Percentiles rank a stretch among this genome's conserved stretches.
Conservation (phyloP, 2,113 vertebrate genomes). For the Narcine bancroftii region DNA sequence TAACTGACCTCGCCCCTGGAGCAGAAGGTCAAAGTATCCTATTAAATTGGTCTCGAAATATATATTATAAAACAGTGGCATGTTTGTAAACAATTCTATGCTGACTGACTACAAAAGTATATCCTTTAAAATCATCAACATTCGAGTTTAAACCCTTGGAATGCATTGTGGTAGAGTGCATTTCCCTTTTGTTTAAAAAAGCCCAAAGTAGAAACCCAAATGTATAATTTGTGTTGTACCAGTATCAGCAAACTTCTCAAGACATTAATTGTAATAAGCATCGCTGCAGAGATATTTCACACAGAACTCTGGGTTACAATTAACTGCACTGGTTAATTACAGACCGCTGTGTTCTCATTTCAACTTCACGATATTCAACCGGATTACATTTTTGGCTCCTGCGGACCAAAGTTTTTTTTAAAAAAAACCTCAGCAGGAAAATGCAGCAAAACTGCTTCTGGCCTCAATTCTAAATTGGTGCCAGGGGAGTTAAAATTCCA, state of each 20-base stretch:
- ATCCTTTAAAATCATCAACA: background rate
- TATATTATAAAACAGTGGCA: background rate
- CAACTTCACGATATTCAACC: background rate
- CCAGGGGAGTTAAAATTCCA: background rate
- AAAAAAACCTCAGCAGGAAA: background rate
- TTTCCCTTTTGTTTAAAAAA: background rate
- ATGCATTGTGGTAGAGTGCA: background rate
- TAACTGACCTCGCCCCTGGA: too few relatives aligned
- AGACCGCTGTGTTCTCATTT: background rate
- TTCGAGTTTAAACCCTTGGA: too few relatives aligned
- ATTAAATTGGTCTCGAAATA: background rate
- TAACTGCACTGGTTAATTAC: background rate
- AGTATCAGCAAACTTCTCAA: constrained; percentile 14
- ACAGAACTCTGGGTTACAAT: background rate
- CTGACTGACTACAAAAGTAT: background rate
- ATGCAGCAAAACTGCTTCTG: background rate
- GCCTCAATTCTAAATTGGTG: background rate
- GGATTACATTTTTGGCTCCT: background rate
- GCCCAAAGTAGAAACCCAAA: background rate
- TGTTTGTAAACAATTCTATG: background rate
- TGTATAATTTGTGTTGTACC: background rate
- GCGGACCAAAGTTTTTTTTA: background rate
- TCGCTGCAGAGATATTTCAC: background rate
- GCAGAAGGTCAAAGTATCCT: background rate
- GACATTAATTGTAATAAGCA: background rate